Conservation (phyloP, 2,113 vertebrate genomes). For the Rallus limicola region DNA sequence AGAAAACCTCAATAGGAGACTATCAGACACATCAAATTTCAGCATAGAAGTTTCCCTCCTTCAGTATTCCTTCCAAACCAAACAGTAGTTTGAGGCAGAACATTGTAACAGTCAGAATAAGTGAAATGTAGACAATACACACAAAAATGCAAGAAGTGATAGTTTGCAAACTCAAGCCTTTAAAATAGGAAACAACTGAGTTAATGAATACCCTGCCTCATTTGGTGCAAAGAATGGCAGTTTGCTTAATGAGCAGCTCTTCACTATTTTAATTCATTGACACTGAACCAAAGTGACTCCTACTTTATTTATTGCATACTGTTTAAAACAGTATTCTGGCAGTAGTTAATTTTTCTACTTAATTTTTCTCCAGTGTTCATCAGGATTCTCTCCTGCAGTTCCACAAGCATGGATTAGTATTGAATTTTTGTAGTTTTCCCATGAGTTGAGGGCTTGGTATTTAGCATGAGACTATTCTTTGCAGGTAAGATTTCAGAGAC, state of each 20-base stretch:
- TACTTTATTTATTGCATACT: not conserved
- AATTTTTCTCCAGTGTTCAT: not conserved
- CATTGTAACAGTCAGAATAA: not conserved
- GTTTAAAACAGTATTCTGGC: not conserved
- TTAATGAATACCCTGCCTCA: not conserved
- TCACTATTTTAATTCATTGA: not conserved
- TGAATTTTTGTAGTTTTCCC: not conserved
- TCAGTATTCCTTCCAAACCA: not conserved
- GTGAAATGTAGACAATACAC: not conserved
- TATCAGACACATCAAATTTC: not conserved
- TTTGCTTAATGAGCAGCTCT: not conserved
- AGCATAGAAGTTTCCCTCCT: not conserved
- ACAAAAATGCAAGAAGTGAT: not conserved
- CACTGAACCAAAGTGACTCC: not conserved
- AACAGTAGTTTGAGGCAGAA: not conserved
- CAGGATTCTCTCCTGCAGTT: not conserved
- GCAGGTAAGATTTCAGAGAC: not conserved
- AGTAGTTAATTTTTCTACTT: not conserved
- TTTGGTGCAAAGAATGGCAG: not conserved
- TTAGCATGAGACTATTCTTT: not conserved
- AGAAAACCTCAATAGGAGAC: no score
- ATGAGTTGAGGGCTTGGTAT: not conserved
- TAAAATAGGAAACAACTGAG: not conserved
- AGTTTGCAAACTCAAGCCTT: not conserved
- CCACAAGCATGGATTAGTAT: not conserved